phyloP scores from a whole-genome alignment of 2,888 invertebrate genomes.

The Chromoteleia sp. region DNA sequence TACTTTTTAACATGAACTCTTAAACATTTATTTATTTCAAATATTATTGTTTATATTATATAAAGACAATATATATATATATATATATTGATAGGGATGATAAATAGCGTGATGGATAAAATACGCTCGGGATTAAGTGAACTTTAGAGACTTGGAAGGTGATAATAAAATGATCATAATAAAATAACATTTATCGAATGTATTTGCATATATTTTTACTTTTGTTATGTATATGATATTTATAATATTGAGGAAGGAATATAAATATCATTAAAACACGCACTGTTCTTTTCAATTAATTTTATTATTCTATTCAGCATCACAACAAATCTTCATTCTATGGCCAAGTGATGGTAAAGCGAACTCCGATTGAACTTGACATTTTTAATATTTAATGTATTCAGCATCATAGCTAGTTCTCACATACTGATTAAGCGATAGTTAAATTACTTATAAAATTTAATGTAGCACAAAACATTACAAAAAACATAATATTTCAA shows the following conservation, averaged over 20 bases:
- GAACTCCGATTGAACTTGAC: constrained; percentile 37
- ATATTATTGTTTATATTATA: too few relatives aligned
- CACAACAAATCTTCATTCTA: constrained; percentile 52
- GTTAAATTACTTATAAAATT: constrained; percentile 17
- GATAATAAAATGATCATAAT: too few relatives aligned
- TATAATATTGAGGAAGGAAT: background rate
- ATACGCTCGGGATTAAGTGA: too few relatives aligned
- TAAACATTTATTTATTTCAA: too few relatives aligned
- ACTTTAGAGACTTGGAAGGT: too few relatives aligned
- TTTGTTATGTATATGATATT: too few relatives aligned
- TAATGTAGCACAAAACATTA: constrained; percentile 35
- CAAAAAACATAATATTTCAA: constrained; percentile 29
- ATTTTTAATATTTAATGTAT: constrained; percentile 43
- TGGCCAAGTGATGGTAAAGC: constrained; percentile 47
- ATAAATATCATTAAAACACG: background rate
- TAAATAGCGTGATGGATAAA: too few relatives aligned
- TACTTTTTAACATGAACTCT: too few relatives aligned
- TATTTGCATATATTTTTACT: too few relatives aligned
- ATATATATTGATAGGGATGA: too few relatives aligned
- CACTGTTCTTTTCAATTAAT: constrained; percentile 6
- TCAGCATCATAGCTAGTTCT: constrained; percentile 54
- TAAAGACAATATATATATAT: too few relatives aligned
- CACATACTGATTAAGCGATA: constrained; percentile 28
- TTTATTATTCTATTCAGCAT: constrained; percentile 52
- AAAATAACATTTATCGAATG: too few relatives aligned